phyloP scores from a whole-genome alignment of 2,888 invertebrate genomes.

The Aphrophora alni region DNA sequence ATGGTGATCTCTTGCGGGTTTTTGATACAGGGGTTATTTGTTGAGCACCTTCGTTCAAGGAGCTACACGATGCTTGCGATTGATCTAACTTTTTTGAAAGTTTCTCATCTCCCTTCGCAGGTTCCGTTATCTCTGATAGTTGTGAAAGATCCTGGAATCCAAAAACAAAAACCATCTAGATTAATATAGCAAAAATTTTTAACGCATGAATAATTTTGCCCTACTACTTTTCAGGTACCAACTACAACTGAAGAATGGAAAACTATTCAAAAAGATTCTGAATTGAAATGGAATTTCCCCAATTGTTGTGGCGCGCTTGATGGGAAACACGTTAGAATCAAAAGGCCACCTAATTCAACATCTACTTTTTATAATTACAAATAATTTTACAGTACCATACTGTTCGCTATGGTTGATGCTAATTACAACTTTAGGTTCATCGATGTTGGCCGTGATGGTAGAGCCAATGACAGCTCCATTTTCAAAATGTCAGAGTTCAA shows the following conservation, averaged over 20 bases:
- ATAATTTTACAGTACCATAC: slow-evolving; percentile 47
- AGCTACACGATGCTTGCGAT: too few relatives aligned
- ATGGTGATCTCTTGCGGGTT: not conserved
- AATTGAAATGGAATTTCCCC: not conserved
- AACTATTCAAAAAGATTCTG: not conserved
- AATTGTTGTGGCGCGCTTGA: slow-evolving; percentile 46
- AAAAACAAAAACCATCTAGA: too few relatives aligned
- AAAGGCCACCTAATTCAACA: slow-evolving; percentile 46
- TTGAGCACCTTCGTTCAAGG: too few relatives aligned
- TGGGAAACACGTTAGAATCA: slow-evolving; percentile 50
- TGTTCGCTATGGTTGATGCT: slow-evolving; percentile 50
- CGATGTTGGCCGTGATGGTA: slow-evolving; percentile 46
- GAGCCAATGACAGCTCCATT: slow-evolving; percentile 45
- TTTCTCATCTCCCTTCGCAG: too few relatives aligned
- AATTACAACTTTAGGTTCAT: slow-evolving; percentile 46
- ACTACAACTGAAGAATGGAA: too few relatives aligned
- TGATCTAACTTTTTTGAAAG: too few relatives aligned
- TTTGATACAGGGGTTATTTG: too few relatives aligned
- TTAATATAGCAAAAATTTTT: too few relatives aligned
- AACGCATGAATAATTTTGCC: too few relatives aligned
- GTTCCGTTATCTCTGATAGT: too few relatives aligned
- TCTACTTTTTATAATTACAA: slow-evolving; percentile 50
- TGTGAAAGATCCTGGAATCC: too few relatives aligned
- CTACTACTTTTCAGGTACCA: not conserved
- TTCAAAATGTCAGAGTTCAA: slow-evolving; percentile 33